A percentile compares a stretch with the other conserved stretches of the same genome.
Evolutionary conservation across 1,140 invertebrate genomes (phyloP).

Genomic region (Mya arenaria): DNA sequence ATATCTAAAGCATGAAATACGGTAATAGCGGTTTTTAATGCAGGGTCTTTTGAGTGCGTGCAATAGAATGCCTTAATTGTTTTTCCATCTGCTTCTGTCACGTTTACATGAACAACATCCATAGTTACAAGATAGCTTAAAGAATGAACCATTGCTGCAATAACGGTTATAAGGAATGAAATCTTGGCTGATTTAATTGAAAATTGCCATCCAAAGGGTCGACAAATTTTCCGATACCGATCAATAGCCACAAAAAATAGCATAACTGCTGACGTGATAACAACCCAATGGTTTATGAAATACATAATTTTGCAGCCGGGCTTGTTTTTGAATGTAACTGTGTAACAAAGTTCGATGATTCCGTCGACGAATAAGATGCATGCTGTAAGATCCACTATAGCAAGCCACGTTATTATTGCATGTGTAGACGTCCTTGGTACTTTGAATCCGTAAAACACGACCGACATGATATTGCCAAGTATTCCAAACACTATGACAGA

Average conservation of each 20-base stretch:
- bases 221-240: constrained; percentile 23
- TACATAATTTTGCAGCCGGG: neutral
- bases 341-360: neutral
- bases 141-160: neutral
- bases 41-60: neutral
- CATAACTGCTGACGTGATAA: neutral
- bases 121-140: neutral
- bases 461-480: neutral
- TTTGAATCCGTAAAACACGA: neutral
- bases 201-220: constrained; percentile 15
- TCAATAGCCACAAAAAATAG: constrained; percentile 12
- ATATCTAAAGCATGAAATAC: neutral
- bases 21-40: neutral
- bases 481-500: neutral
- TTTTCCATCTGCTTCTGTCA: neutral
- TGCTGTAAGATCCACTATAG: neutral
- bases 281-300: neutral
- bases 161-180: neutral
- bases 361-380: neutral
- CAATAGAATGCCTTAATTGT: neutral
- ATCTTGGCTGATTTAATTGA: neutral
- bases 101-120: neutral
- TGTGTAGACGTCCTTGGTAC: neutral
- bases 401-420: neutral
- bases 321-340: neutral